These are phyloP conservation scores for Catocala nupta DNA, from an alignment of 2,888 invertebrate species.

Conservation along the genomic window DNA sequence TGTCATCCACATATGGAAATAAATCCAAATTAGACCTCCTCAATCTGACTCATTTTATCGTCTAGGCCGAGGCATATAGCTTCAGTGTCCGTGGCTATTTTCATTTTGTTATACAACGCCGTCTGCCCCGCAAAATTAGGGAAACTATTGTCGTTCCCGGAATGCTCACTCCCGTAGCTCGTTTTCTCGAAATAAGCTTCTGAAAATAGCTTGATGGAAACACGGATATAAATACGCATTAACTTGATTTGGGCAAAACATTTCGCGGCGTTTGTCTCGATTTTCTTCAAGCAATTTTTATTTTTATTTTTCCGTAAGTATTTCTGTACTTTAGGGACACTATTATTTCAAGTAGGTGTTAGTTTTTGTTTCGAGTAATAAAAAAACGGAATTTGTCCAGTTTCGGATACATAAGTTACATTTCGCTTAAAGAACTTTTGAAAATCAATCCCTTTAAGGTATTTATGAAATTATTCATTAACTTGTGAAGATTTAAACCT, in stretches of 20 bases:
- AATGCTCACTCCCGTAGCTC: slow-evolving; percentile 30
- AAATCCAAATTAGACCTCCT: slow-evolving; percentile 32
- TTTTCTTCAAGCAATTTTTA: slow-evolving; percentile 7
- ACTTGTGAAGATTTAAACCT: too few relatives aligned
- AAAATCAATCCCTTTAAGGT: not conserved
- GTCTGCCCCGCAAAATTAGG: slow-evolving; percentile 32
- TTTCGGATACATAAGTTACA: not conserved
- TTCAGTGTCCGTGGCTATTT: slow-evolving; percentile 24
- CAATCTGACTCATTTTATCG: slow-evolving; percentile 19
- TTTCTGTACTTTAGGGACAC: not conserved
- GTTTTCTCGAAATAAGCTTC: slow-evolving; percentile 39
- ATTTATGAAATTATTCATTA: too few relatives aligned
- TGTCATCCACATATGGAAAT: slow-evolving; percentile 27
- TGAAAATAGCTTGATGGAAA: slow-evolving; percentile 41
- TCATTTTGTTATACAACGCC: slow-evolving; percentile 24
- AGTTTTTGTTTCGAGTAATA: not conserved
- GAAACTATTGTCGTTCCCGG: slow-evolving; percentile 37
- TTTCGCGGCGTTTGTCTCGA: slow-evolving; percentile 4
- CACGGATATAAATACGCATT: slow-evolving; percentile 22
- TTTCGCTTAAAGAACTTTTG: not conserved
- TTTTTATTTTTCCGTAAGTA: slow-evolving; percentile 2
- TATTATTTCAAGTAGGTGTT: not conserved
- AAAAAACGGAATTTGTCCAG: not conserved
- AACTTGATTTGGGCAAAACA: slow-evolving; percentile 19
- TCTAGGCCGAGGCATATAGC: slow-evolving; percentile 22